These are phyloP conservation scores for Helostoma temminkii DNA, from an alignment of 2,797 vertebrate species.

Conservation along the genomic window DNA sequence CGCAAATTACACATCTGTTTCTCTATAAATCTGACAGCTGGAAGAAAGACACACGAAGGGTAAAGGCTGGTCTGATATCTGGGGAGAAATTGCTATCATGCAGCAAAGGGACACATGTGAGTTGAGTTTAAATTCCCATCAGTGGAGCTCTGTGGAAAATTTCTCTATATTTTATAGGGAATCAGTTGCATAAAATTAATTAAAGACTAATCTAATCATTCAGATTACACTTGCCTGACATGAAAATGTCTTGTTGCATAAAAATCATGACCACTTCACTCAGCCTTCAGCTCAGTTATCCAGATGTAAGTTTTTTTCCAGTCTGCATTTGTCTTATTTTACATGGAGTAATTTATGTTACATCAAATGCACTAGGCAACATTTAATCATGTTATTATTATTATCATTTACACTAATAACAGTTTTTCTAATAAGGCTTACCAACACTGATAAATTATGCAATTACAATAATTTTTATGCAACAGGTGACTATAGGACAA, in stretches of 20 bases:
- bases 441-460: background rate
- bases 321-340: conserved; percentile 5
- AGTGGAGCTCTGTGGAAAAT: background rate
- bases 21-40: conserved; percentile 40
- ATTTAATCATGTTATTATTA: no score
- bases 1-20: conserved; percentile 56
- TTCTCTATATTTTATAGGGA: conserved; percentile 17
- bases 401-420: background rate
- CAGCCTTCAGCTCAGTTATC: conserved; percentile 5
- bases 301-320: background rate
- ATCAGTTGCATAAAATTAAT: conserved; percentile 51
- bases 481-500: conserved; percentile 48
- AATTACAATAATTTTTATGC: conserved; percentile 38
- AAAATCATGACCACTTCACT: conserved; percentile 25
- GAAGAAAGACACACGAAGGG: conserved; percentile 22
- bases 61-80: conserved; percentile 49
- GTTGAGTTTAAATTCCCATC: conserved; percentile 40
- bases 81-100: conserved; percentile 52
- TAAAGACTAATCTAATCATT: conserved; percentile 15
- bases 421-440: background rate
- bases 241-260: conserved; percentile 38
- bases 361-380: conserved; percentile 9
- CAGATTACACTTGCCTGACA: conserved; percentile 11
- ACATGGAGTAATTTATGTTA: background rate
- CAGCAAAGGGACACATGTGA: conserved; percentile 39